Evolutionary conservation across 2,797 vertebrate genomes (phyloP), one percentile per base, ranked within the genome.

Genomic region (Crenichthys baileyi): DNA sequence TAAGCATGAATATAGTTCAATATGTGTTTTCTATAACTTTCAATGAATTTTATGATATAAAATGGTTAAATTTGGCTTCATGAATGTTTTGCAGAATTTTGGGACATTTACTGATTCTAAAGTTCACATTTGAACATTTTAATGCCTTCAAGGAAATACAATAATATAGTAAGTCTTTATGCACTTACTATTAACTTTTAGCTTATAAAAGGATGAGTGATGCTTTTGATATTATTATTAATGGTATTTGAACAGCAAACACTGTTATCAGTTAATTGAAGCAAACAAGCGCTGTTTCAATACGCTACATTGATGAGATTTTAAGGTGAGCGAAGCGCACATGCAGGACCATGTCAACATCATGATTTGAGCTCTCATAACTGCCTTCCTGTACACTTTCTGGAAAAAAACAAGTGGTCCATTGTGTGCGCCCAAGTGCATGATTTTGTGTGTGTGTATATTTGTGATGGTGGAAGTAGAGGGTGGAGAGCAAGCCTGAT

Each of bases 341-440:
- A 80, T 76, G 81, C 29, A 2, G 29, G 60, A 55, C 73, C 75
- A 72, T 72, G 81, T 83, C 86, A 79, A 22, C 87, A 82, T 81
- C 80, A 86, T 82, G 79, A 88, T 83, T 75, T 76, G 26, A 63
- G 41, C 22, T 50, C 39, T 87, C 58, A 24, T 80, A 81, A 87
- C 81, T 79, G 73, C 80, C 85, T 88, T 90, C 73, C 88, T 86
- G 84, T 81, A 70, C 48, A 71, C 86, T 78, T 29, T 0, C 13
- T 44, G 70, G 75, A 61, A 63, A 75, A 36, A 56, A 92, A 94
- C 93, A 94, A 92, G 86, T 0, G 16, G 31, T 22, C 73, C 90
- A 83, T 95, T 94, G 90, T 94, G 84, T 79, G 73, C 0, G 16
- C 84, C 41, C 73, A 78, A 71, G 80, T 79, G 76, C 60, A 15